Conservation (phyloP, 37 sponge, comb jelly and placozoan species). For the Ephydatia muelleri region DNA sequence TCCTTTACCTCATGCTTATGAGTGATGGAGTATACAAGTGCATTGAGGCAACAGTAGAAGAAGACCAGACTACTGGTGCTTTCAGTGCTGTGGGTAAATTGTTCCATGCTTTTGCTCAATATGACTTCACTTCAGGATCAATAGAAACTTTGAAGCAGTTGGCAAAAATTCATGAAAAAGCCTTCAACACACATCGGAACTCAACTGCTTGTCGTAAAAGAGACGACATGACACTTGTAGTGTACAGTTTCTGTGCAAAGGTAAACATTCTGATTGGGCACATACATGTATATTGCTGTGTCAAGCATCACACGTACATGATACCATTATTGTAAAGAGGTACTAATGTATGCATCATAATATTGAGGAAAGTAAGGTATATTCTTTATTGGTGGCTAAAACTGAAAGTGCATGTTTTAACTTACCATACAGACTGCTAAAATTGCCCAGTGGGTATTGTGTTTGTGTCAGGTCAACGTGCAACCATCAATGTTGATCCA, state of each 20-base stretch:
- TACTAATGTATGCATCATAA: too few species aligned
- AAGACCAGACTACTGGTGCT: slow-evolving; percentile 16
- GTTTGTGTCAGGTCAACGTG: too few species aligned
- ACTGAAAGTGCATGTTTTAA: too few species aligned
- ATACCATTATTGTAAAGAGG: background rate
- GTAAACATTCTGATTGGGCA: too few species aligned
- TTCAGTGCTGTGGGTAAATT: slow-evolving; percentile 18
- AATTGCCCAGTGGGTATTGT: too few species aligned
- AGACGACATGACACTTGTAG: slow-evolving; percentile 84
- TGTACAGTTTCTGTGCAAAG: slow-evolving; percentile 33
- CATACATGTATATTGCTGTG: too few species aligned
- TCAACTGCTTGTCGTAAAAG: slow-evolving; percentile 69
- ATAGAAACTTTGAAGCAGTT: slow-evolving; percentile 40
- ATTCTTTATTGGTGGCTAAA: too few species aligned
- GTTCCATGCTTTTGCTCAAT: too few species aligned
- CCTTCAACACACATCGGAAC: background rate
- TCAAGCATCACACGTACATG: background rate
- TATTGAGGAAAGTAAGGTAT: too few species aligned
- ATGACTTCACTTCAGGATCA: too few species aligned
- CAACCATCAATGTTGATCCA: too few species aligned
- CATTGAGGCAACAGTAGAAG: slow-evolving; percentile 7
- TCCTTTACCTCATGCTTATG: slow-evolving; percentile 75
- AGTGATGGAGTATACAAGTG: slow-evolving; percentile 77
- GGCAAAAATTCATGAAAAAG: slow-evolving; percentile 26
- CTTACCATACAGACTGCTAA: too few species aligned